Percentiles rank a stretch among this genome's conserved stretches.
These are phyloP conservation scores for Cyanoderma ruficeps DNA, from an alignment of 2,113 vertebrate genomes.

Conservation along the genomic window DNA sequence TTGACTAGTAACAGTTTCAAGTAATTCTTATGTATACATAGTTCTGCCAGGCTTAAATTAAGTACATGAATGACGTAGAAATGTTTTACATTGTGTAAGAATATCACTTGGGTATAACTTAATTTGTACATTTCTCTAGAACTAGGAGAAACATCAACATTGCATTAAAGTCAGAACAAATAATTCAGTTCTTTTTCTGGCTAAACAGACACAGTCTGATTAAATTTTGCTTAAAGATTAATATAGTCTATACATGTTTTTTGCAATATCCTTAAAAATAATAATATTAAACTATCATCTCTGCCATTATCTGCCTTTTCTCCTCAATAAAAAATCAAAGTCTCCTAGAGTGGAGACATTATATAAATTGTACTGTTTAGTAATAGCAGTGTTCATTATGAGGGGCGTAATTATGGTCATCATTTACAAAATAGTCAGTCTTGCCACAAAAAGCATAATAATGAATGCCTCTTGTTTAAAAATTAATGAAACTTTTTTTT, in stretches of 20 bases:
- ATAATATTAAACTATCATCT: conserved; percentile 14
- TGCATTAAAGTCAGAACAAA: background rate
- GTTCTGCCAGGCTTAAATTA: background rate
- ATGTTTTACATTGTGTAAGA: background rate
- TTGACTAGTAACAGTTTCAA: background rate
- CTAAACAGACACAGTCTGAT: background rate
- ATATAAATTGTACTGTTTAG: conserved; percentile 74
- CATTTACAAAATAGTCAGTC: conserved; percentile 67
- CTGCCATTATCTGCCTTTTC: conserved; percentile 44
- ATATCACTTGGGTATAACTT: background rate
- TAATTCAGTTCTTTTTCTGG: background rate
- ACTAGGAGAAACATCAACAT: background rate
- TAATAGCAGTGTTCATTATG: conserved; percentile 73
- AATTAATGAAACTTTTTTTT: conserved; percentile 65
- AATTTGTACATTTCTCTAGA: conserved; percentile 6
- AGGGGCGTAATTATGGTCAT: conserved; percentile 76
- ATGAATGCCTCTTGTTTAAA: conserved; percentile 73
- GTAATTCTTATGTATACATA: background rate
- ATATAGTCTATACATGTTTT: background rate
- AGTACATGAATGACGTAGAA: background rate
- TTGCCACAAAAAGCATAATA: conserved; percentile 73
- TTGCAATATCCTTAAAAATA: conserved; percentile 15
- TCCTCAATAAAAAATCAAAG: conserved; percentile 63
- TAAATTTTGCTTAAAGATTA: conserved; percentile 21
- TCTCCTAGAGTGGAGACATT: conserved; percentile 57